Evolutionary conservation across 1,140 invertebrate species (phyloP), one percentile per base, ranked within the genome.

Genomic region (Drosophila takahashii): DNA sequence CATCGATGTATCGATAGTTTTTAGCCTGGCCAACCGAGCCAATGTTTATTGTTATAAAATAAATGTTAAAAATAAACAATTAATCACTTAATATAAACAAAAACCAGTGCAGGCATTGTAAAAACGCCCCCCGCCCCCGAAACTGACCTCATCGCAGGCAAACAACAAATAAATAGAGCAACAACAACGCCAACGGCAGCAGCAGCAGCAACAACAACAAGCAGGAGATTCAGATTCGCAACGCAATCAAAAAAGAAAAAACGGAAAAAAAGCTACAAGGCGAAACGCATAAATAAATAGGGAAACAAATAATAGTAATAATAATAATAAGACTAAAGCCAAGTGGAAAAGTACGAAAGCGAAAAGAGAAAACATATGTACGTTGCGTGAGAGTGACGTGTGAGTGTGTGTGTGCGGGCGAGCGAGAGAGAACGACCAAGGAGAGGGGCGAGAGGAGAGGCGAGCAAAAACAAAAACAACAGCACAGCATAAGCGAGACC

Each of bases 51-150:
- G 48, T 51, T 51, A 51, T 34, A 51, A 51, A 51, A 86, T 85
- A 85, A 85, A 86, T 86, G 83, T 81, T 87, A 81, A 78, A 81
- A 81, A 81, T 87, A 86, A 85, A 85, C 81, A 85, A 86, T 86
- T 87, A 86, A 85, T 85, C 83, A 86, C 81, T 70, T 70, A 81
- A 86, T 86, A 86, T 86, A 85, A 85, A 85, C 81, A 85, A 81
- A 72, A 77, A 67, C 39, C 16, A 72, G 80, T 84, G 71, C 71
- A 71, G 64, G 67, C 62, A 58, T 60, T 75, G 54, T 48, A 15
- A 48, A 48, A 32, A 52, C 27, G 18, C 32, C 11, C 50, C 16
- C 41, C 15, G 36, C 36, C 13, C 59, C 15, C 26, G 1, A 2
- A 6, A 7, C 29, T 70, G 47, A 56, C 34, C 50, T 39, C 64